Evolutionary conservation across 2,888 invertebrate species (phyloP), one percentile per base, ranked within the genome.

Genomic region (Tupiocoris notatus): DNA sequence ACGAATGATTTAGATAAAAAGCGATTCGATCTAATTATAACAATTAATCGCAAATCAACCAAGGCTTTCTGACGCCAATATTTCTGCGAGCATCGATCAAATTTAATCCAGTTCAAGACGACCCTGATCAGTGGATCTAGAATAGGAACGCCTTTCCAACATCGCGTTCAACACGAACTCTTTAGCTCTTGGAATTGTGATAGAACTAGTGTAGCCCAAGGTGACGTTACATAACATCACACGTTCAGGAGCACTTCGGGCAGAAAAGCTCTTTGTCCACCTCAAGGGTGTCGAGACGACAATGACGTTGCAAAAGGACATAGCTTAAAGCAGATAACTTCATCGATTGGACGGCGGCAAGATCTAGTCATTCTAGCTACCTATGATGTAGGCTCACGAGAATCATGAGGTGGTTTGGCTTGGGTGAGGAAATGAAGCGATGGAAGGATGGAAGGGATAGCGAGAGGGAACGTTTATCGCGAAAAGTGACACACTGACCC

Each of bases 401-500:
- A n/a, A n/a, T n/a, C n/a, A n/a, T n/a, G n/a, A n/a, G n/a, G n/a
- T n/a, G n/a, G n/a, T n/a, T n/a, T n/a, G n/a, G 12, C 39, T 39
- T 3, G 39, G 39, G 12, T 39, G 39, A 39, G 12, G 39, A 39
- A 39, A 39, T 39, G 39, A 39, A 39, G 12, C 17, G 9, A 12
- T 23, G 70, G 59, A 70, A 39, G 39, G 3, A 12, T 7, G 39
- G 39, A 39, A 12, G 39, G 3, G 39, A 3, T 3, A 39, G 12
- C 6, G 39, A 39, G 39, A 39, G 39, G 39, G 39, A 12, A 39
- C 39, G 39, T 39, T 12, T 39, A 39, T 39, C 39, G 20, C 62
- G 62, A 62, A 20, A 74, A 64, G 63, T 64, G 74, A 25, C 74
- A 74, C 74, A 74, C 74, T 74, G 74, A 74, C 74, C 64, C 74